phyloP scores from a whole-genome alignment of 2,797 vertebrate species.

The Tapirus indicus region DNA sequence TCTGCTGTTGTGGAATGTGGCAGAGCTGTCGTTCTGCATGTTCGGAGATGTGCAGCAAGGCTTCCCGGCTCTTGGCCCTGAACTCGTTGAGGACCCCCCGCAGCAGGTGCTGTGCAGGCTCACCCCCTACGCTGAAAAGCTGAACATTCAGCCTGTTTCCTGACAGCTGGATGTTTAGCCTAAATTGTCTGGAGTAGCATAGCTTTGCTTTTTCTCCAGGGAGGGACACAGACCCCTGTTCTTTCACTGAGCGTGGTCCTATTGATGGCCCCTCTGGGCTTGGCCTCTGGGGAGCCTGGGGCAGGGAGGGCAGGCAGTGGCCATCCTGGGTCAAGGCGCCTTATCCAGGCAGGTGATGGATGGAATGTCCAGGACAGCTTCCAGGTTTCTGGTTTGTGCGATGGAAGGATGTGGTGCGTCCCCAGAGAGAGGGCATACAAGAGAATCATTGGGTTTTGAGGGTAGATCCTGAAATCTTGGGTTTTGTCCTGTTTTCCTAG shows the following conservation, averaged over 20 bases:
- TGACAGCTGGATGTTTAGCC: neutral
- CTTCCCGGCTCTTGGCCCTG: neutral
- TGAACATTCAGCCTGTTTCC: neutral
- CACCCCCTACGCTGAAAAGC: neutral
- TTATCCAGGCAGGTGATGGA: neutral
- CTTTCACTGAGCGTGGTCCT: neutral
- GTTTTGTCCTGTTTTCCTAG: neutral
- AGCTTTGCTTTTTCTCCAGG: neutral
- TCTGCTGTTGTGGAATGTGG: neutral
- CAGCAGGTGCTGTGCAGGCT: neutral
- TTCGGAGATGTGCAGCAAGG: neutral
- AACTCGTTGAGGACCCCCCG: too few species aligned
- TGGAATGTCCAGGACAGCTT: neutral
- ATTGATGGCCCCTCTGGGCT: neutral
- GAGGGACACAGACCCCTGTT: too few species aligned
- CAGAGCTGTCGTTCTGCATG: neutral
- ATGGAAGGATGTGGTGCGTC: neutral
- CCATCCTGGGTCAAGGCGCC: neutral
- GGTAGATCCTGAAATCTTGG: neutral
- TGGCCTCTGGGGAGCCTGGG: neutral
- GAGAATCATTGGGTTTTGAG: neutral
- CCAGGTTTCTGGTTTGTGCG: neutral
- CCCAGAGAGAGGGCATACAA: neutral
- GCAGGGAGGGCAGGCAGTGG: neutral
- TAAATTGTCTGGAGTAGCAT: neutral